These are phyloP conservation scores for Paramisgurnus dabryanus DNA, from an alignment of 2,113 vertebrate genomes.

Conservation along the genomic window DNA sequence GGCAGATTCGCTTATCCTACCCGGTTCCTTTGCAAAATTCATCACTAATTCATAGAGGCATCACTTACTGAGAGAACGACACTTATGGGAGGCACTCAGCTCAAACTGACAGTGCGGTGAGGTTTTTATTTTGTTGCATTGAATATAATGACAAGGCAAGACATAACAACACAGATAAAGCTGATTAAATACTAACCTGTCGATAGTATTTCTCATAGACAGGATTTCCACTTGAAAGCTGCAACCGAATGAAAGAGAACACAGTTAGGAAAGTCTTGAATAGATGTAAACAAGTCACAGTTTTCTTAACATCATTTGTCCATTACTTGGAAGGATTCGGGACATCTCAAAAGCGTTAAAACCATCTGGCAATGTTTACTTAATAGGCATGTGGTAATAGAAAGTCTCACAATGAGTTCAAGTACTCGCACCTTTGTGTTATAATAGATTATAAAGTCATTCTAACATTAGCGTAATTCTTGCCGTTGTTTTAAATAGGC, in stretches of 20 bases:
- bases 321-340: neutral
- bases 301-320: neutral
- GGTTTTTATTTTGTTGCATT: neutral
- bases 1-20: conserved; percentile 31
- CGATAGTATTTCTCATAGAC: conserved; percentile 97
- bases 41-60: conserved; percentile 73
- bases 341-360: conserved; percentile 8
- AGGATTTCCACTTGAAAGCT: conserved; percentile 97
- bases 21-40: conserved; percentile 58
- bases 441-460: neutral
- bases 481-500: no score
- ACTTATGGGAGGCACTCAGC: conserved; percentile 20
- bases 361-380: conserved; percentile 33
- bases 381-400: neutral
- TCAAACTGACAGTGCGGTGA: conserved; percentile 1
- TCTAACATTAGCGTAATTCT: no score
- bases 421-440: neutral
- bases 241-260: conserved; percentile 46
- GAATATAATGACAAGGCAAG: neutral
- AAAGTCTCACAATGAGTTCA: neutral
- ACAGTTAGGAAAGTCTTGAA: neutral
- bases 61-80: conserved; percentile 55
- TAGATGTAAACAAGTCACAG: neutral
- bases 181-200: conserved; percentile 79
- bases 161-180: neutral